Base-by-base conservation (phyloP, 2,888 invertebrate species). In the Alentia gelatinosa region DNA sequence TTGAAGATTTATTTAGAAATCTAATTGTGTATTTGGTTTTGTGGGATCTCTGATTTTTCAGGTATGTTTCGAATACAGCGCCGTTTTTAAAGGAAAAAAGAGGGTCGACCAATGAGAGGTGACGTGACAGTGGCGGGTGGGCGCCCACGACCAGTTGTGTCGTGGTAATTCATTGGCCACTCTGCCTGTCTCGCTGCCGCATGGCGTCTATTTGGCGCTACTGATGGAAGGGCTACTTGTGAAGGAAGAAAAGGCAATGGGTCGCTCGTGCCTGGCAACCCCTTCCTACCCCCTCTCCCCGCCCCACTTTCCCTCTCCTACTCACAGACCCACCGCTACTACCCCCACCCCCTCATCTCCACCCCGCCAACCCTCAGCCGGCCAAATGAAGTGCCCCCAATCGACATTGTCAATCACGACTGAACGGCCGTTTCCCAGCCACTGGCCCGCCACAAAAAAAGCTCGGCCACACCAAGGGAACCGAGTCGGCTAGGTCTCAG, bases 201-300 rank as follows among this genome's bases (percentile, higher is more conserved):
- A 15, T 7, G n/a, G 9, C 79, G 12, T 79, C 79, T 39, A 79
- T 79, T 79, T 39, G 4, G 37, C 79, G 9, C 68, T 12, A 3
- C 30, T 68, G 68, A 68, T 68, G 68, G 68, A 68, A 68, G 30
- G 68, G 68, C 68, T 68, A 68, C 68, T 68, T 68, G 68, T 68
- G 68, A 26, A 26, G 19, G 68, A 26, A 68, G 68, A 68, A 63
- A 63, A 68, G 68, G 56, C n/a, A 56, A 56, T 56, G 56, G 56
- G 56, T 4, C 56, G 56, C 56, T 56, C 56, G 56, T 56, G 56
- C 74, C 74, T 74, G 26, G 30, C 74, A n/a, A 74, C 4, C n/a
- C 30, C 74, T n/a, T 26, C 74, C 15, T 15, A 5, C 15, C 68
- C 68, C 68, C 7, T 68, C 68, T 7, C 15, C 68, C 7, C 26